Base-by-base conservation (phyloP, 2,888 invertebrate species). In the Plebejus melissa region DNA sequence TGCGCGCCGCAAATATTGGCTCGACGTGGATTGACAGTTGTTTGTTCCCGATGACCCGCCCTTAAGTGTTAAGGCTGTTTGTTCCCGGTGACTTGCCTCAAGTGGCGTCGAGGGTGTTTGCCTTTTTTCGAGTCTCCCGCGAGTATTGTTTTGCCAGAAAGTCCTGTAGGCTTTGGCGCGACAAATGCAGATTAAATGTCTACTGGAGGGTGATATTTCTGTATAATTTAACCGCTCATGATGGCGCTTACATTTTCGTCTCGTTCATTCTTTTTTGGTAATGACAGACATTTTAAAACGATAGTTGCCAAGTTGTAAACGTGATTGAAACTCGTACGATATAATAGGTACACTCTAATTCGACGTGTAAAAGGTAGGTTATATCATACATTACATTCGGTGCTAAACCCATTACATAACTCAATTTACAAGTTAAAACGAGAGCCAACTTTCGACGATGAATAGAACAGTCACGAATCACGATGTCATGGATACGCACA, bases 1-100 rank as follows among this genome's bases (percentile, higher is more conserved):
- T 93, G 92, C 93, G 89, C 87, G 87, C 86, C 89, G 91, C 91
- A 93, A 93, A 93, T 90, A 92, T 93, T 93, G 90, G 90, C 90
- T 90, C 87, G 89, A 91, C 90, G 92, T 90, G 82, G 91, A 93
- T 93, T 93, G 93, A 93, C 93, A 92, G 93, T 92, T 91, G 92
- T 93, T 93, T 93, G 91, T 92, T 90, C 90, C 90, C 91, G 89
- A 91, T 91, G 85, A 65, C 91, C 91, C 90, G 90, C 89, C 89
- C 91, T 91, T 89, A 91, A 91, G 90, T 90, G 90, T 90, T 85
- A 84, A 89, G 90, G 32, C 65, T 65, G 65, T 65, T 88, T 88
- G 88, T 88, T 87, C 88, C 89, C 91, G 88, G 87, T 87, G 88
- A 65, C 65, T 65, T 65, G 65, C 32, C 88, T 88, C 91, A 90